Conservation (phyloP, 2,888 invertebrate genomes). For the Dioctria linearis region DNA sequence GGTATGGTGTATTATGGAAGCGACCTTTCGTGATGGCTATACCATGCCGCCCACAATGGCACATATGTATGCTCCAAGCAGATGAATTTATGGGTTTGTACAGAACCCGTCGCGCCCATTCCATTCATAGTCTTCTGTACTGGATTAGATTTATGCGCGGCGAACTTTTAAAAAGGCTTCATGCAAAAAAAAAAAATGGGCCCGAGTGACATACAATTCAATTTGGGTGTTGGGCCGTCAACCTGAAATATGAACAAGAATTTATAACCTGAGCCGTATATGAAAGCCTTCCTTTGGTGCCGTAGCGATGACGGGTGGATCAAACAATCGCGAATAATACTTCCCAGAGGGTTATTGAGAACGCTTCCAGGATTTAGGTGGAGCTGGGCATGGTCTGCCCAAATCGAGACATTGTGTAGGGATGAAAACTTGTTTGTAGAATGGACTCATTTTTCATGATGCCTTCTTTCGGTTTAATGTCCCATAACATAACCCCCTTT, state of each 20-base stretch:
- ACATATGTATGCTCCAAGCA: constrained; percentile 27
- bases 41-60: constrained; percentile 43
- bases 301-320: constrained; percentile 29
- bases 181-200: constrained; percentile 41
- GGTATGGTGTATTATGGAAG: constrained; percentile 52
- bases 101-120: too few species aligned
- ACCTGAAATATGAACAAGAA: constrained; percentile 41
- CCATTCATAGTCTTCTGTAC: not conserved
- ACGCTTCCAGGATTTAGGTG: constrained; percentile 10
- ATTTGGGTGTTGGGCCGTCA: constrained; percentile 55
- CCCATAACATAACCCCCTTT: constrained; percentile 22
- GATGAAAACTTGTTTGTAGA: not conserved
- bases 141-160: constrained; percentile 57
- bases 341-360: constrained; percentile 20
- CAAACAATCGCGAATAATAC: constrained; percentile 42
- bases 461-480: constrained; percentile 22
- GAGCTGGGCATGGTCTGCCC: not conserved
- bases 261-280: constrained; percentile 33
- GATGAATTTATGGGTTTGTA: constrained; percentile 39
- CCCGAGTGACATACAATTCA: constrained; percentile 56
- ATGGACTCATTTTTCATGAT: constrained; percentile 42
- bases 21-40: constrained; percentile 39
- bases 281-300: not conserved
- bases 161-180: constrained; percentile 50
- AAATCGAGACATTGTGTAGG: too few species aligned